These are phyloP conservation scores for Puntigrus tetrazona DNA, from an alignment of 2,113 vertebrate species.

Conservation along the genomic window DNA sequence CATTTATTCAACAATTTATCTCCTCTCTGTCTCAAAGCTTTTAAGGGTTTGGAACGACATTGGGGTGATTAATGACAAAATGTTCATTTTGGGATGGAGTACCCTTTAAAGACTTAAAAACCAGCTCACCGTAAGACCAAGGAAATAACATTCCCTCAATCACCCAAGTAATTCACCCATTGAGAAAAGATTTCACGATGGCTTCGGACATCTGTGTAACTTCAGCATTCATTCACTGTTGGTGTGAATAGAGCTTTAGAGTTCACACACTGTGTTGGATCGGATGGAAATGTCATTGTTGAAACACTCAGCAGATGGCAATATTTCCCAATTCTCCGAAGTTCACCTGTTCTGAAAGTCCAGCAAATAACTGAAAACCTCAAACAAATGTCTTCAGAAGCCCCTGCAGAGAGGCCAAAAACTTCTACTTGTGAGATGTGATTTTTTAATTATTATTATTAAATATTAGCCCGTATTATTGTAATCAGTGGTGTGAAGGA, in stretches of 20 bases:
- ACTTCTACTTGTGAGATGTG: background rate
- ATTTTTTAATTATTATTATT: background rate
- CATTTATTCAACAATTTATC: too few relatives aligned
- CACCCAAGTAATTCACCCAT: background rate
- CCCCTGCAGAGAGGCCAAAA: background rate
- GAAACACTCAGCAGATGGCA: slow-evolving; percentile 36
- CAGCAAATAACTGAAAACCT: background rate
- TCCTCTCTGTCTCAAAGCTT: too few relatives aligned
- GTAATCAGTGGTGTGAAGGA: background rate
- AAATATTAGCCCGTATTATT: background rate
- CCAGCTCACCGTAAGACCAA: background rate
- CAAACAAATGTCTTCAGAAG: background rate
- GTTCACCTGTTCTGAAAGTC: background rate
- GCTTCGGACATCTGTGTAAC: background rate
- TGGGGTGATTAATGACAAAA: too few relatives aligned
- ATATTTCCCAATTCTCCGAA: background rate
- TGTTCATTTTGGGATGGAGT: too few relatives aligned
- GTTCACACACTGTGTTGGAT: background rate
- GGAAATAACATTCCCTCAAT: too few relatives aligned
- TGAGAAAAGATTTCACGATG: background rate
- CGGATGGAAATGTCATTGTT: background rate
- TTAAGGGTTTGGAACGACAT: too few relatives aligned
- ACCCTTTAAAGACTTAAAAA: background rate
- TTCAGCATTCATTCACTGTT: background rate
- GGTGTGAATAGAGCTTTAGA: background rate